Evolutionary conservation across 2,888 invertebrate species (phyloP).

Genomic region (Callyntrura sp.): DNA sequence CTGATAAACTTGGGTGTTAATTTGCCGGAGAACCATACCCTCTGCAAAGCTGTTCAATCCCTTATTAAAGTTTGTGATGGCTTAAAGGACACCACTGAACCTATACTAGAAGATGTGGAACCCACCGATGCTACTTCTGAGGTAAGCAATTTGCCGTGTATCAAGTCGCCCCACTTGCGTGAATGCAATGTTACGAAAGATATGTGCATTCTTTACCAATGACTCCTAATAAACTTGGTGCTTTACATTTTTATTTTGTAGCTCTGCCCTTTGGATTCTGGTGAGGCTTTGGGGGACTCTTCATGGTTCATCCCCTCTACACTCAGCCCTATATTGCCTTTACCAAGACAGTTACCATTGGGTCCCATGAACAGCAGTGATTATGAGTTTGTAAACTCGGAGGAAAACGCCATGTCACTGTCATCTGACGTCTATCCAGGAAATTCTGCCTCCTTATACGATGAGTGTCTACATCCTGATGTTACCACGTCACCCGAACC

Average conservation of each 20-base stretch:
- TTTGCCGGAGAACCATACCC: constrained; percentile 55
- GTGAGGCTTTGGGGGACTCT: no score
- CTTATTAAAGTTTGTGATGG: constrained; percentile 54
- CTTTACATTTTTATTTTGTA: background rate
- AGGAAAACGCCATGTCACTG: background rate
- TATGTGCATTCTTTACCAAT: no score
- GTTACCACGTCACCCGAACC: background rate
- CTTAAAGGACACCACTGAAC: constrained; percentile 35
- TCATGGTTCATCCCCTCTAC: background rate
- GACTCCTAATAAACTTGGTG: no score
- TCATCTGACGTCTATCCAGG: background rate
- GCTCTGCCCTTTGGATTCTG: background rate
- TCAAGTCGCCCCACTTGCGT: constrained; percentile 56
- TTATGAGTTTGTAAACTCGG: background rate
- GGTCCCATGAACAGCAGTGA: no score
- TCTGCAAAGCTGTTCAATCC: constrained; percentile 34
- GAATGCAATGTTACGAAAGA: no score
- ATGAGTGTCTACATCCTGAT: constrained; percentile 50
- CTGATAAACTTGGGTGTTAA: constrained; percentile 59
- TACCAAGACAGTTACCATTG: background rate
- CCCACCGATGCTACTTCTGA: background rate
- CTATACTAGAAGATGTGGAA: constrained; percentile 14
- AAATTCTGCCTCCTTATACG: background rate
- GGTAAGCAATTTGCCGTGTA: constrained; percentile 5
- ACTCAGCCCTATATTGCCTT: background rate